Evolutionary conservation across 2,888 invertebrate species (phyloP).

Genomic region (Sesia apiformis): DNA sequence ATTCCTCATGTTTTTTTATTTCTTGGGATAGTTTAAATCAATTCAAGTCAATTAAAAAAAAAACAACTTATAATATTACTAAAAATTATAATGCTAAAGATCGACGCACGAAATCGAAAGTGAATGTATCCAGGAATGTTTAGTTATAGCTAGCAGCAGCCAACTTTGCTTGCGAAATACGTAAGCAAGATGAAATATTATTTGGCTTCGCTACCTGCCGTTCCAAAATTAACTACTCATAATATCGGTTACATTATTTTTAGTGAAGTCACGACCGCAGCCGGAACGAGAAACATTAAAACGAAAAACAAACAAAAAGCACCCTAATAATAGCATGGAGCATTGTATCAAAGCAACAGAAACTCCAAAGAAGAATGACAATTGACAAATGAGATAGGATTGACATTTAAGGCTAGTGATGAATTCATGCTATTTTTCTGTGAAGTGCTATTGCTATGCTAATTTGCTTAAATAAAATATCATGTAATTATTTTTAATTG

Average conservation of each 20-base stretch:
- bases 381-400: too few species aligned
- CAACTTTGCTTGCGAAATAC: slow-evolving; percentile 18
- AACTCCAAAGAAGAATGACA: not conserved
- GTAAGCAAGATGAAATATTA: slow-evolving; percentile 45
- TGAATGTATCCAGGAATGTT: slow-evolving; percentile 42
- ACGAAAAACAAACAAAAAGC: slow-evolving; percentile 48
- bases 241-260: slow-evolving; percentile 58
- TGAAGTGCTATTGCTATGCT: too few species aligned
- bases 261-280: slow-evolving; percentile 45
- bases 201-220: slow-evolving; percentile 51
- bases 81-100: too few species aligned
- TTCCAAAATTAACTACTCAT: slow-evolving; percentile 49
- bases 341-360: not conserved
- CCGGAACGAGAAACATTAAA: slow-evolving; percentile 26
- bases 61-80: not conserved
- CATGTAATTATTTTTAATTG: too few species aligned
- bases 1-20: slow-evolving; percentile 51
- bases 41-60: not conserved
- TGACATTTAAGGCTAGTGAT: not conserved
- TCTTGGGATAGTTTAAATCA: slow-evolving; percentile 5
- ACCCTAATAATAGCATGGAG: slow-evolving; percentile 25
- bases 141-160: slow-evolving; percentile 17
- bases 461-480: too few species aligned
- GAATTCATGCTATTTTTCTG: too few species aligned
- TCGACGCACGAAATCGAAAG: slow-evolving; percentile 16